phyloP scores from a whole-genome alignment of 2,113 vertebrate genomes.

The Malurus cyaneus region DNA sequence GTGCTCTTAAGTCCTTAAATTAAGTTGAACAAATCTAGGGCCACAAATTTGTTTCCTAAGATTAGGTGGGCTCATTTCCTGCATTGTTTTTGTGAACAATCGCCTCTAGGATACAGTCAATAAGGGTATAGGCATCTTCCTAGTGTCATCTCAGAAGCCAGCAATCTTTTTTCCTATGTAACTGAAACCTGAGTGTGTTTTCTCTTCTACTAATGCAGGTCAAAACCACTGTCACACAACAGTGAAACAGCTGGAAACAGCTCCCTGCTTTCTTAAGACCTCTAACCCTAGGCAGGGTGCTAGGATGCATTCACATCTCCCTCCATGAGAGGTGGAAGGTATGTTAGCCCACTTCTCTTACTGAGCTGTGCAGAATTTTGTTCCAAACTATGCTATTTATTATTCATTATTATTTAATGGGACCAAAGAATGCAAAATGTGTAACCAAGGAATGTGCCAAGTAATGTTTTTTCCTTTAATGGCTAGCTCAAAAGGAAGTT shows the following conservation, averaged over 20 bases:
- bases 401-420: slow-evolving; percentile 69
- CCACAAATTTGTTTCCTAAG: not conserved
- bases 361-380: slow-evolving; percentile 36
- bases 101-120: not conserved
- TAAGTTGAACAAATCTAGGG: not conserved
- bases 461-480: slow-evolving; percentile 63
- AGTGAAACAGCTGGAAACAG: not conserved
- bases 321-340: not conserved
- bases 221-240: not conserved
- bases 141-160: not conserved
- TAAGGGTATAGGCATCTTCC: not conserved
- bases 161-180: not conserved
- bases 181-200: not conserved
- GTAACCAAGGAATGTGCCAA: slow-evolving; percentile 65
- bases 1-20: not conserved
- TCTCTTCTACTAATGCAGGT: not conserved
- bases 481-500: slow-evolving; percentile 44
- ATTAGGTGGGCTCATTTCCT: not conserved
- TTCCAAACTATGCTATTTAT: slow-evolving; percentile 53
- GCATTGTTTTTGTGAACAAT: not conserved
- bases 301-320: not conserved
- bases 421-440: slow-evolving; percentile 57
- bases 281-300: not conserved
- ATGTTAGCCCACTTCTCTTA: not conserved
- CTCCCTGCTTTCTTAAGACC: not conserved